phyloP scores from a whole-genome alignment of 2,797 vertebrate genomes.

The Carduelis carduelis region DNA sequence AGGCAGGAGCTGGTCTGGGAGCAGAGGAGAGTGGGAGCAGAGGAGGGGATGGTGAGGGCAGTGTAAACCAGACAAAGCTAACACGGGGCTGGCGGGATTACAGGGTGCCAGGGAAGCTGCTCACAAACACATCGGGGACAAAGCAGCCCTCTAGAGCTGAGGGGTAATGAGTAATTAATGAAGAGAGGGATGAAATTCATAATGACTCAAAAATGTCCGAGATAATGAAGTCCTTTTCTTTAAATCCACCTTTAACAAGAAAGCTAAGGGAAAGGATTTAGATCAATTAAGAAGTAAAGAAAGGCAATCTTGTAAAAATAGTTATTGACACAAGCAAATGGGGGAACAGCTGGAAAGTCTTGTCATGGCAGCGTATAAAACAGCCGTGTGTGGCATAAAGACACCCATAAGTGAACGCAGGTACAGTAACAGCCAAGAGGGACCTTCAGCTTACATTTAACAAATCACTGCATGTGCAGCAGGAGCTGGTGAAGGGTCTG shows the following conservation, averaged over 20 bases:
- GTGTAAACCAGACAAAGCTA: slow-evolving; percentile 61
- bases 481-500: background rate
- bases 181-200: slow-evolving; percentile 73
- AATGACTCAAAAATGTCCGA: slow-evolving; percentile 73
- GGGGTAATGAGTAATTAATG: slow-evolving; percentile 73
- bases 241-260: slow-evolving; percentile 81
- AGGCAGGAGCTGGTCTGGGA: background rate
- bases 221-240: slow-evolving; percentile 78
- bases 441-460: background rate
- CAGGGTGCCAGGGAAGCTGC: slow-evolving; percentile 41
- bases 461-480: background rate
- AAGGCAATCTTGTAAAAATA: slow-evolving; percentile 72
- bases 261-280: slow-evolving; percentile 79
- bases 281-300: slow-evolving; percentile 79
- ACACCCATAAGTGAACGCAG: background rate
- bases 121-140: slow-evolving; percentile 58
- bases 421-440: background rate
- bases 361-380: background rate
- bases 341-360: slow-evolving; percentile 35
- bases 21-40: background rate
- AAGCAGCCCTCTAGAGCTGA: slow-evolving; percentile 61
- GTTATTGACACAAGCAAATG: slow-evolving; percentile 64
- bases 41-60: background rate
- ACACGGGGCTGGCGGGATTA: slow-evolving; percentile 20
- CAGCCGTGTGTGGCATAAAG: background rate